These are phyloP conservation scores for Cyaniris semiargus DNA, from an alignment of 2,888 invertebrate species.

Conservation along the genomic window DNA sequence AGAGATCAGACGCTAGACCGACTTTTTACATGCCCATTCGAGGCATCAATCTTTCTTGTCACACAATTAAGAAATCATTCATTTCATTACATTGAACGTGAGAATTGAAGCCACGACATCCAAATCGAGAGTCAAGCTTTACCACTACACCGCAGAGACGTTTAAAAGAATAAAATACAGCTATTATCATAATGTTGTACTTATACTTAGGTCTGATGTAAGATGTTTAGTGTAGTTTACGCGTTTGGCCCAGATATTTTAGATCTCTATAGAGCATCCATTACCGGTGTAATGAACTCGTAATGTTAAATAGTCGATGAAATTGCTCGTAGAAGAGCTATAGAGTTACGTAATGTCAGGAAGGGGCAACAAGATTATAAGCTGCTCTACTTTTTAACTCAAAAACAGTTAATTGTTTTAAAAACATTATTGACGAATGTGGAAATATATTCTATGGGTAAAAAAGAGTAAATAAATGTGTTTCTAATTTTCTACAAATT, in stretches of 20 bases:
- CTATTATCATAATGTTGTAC: background rate
- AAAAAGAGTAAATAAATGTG: too few relatives aligned
- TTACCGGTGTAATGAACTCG: constrained; percentile 17
- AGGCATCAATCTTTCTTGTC: too few relatives aligned
- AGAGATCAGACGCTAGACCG: too few relatives aligned
- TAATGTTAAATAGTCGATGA: constrained; percentile 22
- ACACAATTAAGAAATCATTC: too few relatives aligned
- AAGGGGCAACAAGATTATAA: background rate
- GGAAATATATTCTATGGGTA: too few relatives aligned
- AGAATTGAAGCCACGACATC: too few relatives aligned
- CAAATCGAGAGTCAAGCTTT: too few relatives aligned
- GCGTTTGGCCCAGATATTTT: constrained; percentile 16
- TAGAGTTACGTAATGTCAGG: background rate
- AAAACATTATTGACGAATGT: too few relatives aligned
- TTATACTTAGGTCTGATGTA: background rate
- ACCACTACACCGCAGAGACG: too few relatives aligned
- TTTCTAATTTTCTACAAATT: too few relatives aligned
- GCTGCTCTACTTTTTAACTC: background rate
- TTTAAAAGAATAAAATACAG: background rate
- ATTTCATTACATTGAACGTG: too few relatives aligned
- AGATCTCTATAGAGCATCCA: constrained; percentile 1
- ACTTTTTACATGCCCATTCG: too few relatives aligned
- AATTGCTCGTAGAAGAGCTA: background rate
- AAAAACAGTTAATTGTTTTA: background rate
- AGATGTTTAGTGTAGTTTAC: background rate